Base-by-base conservation (phyloP, 1,140 invertebrate species). In the Drosophila ogumai region DNA sequence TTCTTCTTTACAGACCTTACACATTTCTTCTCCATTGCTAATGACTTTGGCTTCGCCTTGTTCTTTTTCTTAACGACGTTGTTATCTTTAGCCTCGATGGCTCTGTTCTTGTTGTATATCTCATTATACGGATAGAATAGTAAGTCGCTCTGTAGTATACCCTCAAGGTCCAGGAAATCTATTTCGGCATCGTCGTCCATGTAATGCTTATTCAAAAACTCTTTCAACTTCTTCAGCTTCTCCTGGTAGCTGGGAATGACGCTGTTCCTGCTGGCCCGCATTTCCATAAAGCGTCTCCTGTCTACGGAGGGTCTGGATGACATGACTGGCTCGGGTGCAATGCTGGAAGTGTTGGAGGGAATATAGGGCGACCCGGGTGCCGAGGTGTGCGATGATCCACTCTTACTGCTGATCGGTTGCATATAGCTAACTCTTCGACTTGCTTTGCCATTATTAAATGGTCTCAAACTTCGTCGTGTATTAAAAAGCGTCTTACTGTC, bases 121-220 rank as follows among this genome's bases (percentile, higher is more conserved):
- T 41, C 43, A 17, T 9, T 1, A 36, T 69, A 69, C 2, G 66
- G 66, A n/a, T 31, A 66, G 0, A 9, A 3, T 3, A 69, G 61
- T 5, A 67, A 12, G 9, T 69, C 66, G 3, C 12, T 3, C 3
- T 52, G 36, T 2, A 0, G 7, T 0, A 69, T 44, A 15, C 8
- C 66, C 6, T 52, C 61, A 2, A 52, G 0, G n/a, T 66, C 61
- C 10, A 52, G 1, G 3, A 46, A 68, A 22, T 5, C 3, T 4
- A 3, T 4, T 1, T 43, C 65, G 10, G 2, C 6, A 1, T 1
- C 2, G 5, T 9, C 9, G 13, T 34, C 58, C 4, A 7, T 6
- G 6, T 9, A 3, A 13, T 12, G 10, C 4, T 12, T 28, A 5
- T 17, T 34, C 1, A 68, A 31, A 34, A 12, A 43, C 10, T 19